Evolutionary conservation across 2,888 invertebrate species (phyloP).

Genomic region (Orthosia gothica): DNA sequence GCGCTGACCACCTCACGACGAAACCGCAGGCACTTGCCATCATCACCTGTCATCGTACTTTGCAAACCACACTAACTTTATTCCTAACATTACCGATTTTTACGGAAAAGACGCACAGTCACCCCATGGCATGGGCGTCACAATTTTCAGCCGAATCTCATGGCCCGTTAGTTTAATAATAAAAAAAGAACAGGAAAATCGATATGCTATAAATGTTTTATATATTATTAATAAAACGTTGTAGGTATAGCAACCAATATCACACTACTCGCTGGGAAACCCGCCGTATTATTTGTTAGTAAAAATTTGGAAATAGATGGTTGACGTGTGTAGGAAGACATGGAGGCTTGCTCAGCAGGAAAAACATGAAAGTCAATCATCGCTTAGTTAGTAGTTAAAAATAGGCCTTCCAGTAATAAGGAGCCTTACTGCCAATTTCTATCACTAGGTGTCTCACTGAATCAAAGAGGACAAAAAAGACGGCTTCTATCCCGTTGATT

Average conservation of each 20-base stretch:
- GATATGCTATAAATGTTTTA: slow-evolving; percentile 16
- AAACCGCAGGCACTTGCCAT: slow-evolving; percentile 31
- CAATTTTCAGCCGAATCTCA: slow-evolving; percentile 33
- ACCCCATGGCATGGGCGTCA: background rate
- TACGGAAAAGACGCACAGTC: background rate
- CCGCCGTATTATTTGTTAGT: slow-evolving; percentile 32
- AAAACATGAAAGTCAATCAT: background rate
- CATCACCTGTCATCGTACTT: slow-evolving; percentile 13
- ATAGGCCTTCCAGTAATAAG: background rate
- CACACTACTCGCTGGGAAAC: slow-evolving; percentile 39
- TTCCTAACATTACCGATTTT: background rate
- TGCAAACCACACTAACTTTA: slow-evolving; percentile 8
- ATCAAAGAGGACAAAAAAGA: too few species aligned
- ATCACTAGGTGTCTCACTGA: too few species aligned
- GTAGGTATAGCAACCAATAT: slow-evolving; percentile 20
- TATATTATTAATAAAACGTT: slow-evolving; percentile 24
- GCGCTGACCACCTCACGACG: slow-evolving; percentile 32
- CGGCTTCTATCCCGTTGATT: too few species aligned
- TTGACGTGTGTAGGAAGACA: background rate
- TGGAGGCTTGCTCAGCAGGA: background rate
- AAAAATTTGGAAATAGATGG: slow-evolving; percentile 1
- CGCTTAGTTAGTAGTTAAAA: background rate
- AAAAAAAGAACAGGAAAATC: slow-evolving; percentile 49
- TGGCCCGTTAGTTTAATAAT: slow-evolving; percentile 34
- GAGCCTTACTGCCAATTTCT: too few species aligned